Evolutionary conservation across 2,888 invertebrate species (phyloP).

Genomic region (Eristalinus aeneus): DNA sequence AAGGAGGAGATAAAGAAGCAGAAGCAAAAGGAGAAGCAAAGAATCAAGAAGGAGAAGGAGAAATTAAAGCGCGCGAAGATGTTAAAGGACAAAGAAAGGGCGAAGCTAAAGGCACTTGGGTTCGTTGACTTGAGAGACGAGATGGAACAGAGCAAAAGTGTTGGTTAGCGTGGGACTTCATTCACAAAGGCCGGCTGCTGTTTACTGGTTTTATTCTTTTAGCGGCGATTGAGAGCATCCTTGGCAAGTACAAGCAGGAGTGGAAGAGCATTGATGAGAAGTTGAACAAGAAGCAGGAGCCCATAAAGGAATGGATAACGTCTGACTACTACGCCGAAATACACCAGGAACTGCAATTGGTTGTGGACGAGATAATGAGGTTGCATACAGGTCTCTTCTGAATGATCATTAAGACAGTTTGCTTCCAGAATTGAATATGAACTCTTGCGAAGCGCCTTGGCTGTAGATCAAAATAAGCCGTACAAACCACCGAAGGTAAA

Average conservation of each 20-base stretch:
- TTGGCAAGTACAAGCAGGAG: conserved; percentile 75
- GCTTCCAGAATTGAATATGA: conserved; percentile 77
- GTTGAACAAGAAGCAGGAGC: conserved; percentile 76
- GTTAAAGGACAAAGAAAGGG: conserved; percentile 74
- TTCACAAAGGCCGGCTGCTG: background rate
- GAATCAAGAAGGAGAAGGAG: conserved; percentile 74
- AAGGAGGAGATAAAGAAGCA: conserved; percentile 78
- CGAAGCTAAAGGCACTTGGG: conserved; percentile 75
- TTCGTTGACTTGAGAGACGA: conserved; percentile 74
- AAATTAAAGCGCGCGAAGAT: conserved; percentile 73
- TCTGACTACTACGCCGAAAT: conserved; percentile 82
- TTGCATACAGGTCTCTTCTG: conserved; percentile 47
- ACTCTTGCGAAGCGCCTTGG: conserved; percentile 80
- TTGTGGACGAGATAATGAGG: conserved; percentile 82
- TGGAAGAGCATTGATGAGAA: conserved; percentile 79
- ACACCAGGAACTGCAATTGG: conserved; percentile 81
- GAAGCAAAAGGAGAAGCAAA: conserved; percentile 62
- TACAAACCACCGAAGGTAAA: conserved; percentile 75
- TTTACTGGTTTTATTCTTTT: background rate
- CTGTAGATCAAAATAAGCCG: conserved; percentile 75
- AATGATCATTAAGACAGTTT: background rate
- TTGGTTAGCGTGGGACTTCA: conserved; percentile 72
- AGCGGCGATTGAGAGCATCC: conserved; percentile 75
- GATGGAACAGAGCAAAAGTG: conserved; percentile 73
- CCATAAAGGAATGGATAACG: conserved; percentile 78